Base-by-base conservation (phyloP, 2,888 invertebrate species). In the Brachycybe producta region DNA sequence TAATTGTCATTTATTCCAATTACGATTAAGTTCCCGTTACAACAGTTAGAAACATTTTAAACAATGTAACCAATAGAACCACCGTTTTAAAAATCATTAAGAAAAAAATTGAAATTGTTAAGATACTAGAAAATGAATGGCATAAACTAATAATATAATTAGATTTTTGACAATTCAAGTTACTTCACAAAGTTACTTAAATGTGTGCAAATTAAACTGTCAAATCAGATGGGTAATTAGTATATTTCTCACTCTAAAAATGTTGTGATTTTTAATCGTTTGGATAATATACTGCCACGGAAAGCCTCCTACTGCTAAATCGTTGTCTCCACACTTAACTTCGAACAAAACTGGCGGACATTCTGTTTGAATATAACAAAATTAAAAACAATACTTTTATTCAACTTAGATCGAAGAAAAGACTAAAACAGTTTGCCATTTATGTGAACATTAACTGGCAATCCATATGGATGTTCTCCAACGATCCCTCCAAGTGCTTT, bases 231-330 rank as follows among this genome's bases (percentile, higher is more conserved):
- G n/a, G n/a, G n/a, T n/a, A n/a, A n/a, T n/a, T n/a, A 38, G 8
- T 11, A 7, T 38, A 38, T 19, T 21, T 15, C 34, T 49, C 38
- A 44, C 52, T 23, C 49, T 28, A 38, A 49, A 52, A 38, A 39
- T 28, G n/a, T 43, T 39, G 27, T 43, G 30, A 36, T 52, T 32
- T 19, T 49, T 49, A 5, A 34, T 27, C 17, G 53, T 49, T 38
- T 40, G 35, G 17, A 50, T 46, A 11, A 53, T 50, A 28, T 53
- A 51, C 38, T 51, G 51, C 51, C 47, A 53, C 3, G 53, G 53
- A 51, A 43, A 38, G 30, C 53, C 53, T 28, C 51, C 53, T 8
- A 53, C 48, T 48, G 38, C 27, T 19, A 53, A 23, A 48, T 51
- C 48, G 40, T 46, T 43, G 7, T 47, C 44, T 21, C 19, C 38